Evolutionary conservation across 2,888 invertebrate genomes (phyloP).

Genomic region (Hetaerina titia): DNA sequence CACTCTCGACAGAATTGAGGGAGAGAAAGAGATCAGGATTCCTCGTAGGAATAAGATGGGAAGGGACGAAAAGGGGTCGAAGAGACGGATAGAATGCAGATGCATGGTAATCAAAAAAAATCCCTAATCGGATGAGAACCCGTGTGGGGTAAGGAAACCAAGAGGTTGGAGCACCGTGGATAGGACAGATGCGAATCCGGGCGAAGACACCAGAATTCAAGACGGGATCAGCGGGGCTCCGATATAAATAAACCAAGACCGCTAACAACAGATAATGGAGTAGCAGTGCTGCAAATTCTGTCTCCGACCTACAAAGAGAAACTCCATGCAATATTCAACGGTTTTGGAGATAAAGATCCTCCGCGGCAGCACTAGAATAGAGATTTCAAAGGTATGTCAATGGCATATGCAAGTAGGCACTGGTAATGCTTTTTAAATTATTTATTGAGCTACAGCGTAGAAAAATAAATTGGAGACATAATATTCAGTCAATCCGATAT

Average conservation of each 20-base stretch:
- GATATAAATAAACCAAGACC: slow-evolving; percentile 8
- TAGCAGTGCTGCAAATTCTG: neutral
- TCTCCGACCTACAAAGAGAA: neutral
- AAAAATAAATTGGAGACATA: no score
- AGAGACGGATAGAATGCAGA: neutral
- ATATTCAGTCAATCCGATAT: no score
- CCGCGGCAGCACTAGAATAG: neutral
- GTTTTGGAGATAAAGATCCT: neutral
- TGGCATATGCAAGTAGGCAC: neutral
- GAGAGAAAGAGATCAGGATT: no score
- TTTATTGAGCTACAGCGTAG: no score
- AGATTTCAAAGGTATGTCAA: neutral
- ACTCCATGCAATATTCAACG: neutral
- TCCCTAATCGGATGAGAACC: neutral
- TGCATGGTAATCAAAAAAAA: slow-evolving; percentile 27
- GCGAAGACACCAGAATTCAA: neutral
- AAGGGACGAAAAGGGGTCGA: no score
- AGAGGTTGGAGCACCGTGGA: neutral
- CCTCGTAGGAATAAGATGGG: no score
- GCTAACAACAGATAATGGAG: slow-evolving; percentile 35
- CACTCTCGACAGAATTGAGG: no score
- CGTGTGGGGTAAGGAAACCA: neutral
- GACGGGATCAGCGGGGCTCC: neutral
- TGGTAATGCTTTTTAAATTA: neutral
- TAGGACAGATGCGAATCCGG: neutral